phyloP scores from a whole-genome alignment of 2,888 invertebrate genomes.

The Ptychoptera albimana region DNA sequence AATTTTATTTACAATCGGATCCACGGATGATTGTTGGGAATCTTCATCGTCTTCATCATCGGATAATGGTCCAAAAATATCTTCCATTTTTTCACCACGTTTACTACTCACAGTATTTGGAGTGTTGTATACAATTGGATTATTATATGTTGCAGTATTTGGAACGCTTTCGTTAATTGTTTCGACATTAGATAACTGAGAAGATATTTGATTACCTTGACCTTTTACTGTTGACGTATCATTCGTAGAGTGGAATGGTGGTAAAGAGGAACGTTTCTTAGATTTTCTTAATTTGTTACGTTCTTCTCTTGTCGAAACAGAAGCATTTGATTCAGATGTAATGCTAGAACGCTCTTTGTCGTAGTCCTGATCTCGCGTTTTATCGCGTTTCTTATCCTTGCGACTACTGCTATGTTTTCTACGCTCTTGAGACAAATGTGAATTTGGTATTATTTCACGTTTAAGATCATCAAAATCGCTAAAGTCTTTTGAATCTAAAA shows the following conservation, averaged over 20 bases:
- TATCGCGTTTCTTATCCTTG: slow-evolving; percentile 29
- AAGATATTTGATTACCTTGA: no score
- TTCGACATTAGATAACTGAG: no score
- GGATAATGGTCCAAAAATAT: slow-evolving; percentile 73
- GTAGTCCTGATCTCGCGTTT: slow-evolving; percentile 22
- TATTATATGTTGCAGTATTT: no score
- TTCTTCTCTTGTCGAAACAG: slow-evolving; percentile 27
- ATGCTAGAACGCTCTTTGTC: slow-evolving; percentile 23
- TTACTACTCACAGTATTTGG: slow-evolving; percentile 22
- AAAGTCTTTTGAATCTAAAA: slow-evolving; percentile 6
- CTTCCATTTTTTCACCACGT: slow-evolving; percentile 71
- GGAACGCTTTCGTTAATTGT: no score
- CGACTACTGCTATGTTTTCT: slow-evolving; percentile 5
- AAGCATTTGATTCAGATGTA: slow-evolving; percentile 17
- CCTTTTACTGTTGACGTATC: slow-evolving; percentile 19
- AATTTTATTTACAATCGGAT: background rate
- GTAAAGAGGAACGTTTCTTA: slow-evolving; percentile 34
- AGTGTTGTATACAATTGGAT: no score
- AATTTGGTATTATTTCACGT: slow-evolving; percentile 18
- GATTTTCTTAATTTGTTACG: slow-evolving; percentile 34
- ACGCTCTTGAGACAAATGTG: background rate
- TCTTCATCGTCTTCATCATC: slow-evolving; percentile 37
- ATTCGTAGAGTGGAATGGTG: slow-evolving; percentile 13
- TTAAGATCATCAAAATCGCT: slow-evolving; percentile 33
- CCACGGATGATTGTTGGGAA: background rate